Percentiles rank a stretch among this genome's conserved stretches.
Conservation (phyloP, 2,113 vertebrate species). For the Forbesichthys papilliferus region DNA sequence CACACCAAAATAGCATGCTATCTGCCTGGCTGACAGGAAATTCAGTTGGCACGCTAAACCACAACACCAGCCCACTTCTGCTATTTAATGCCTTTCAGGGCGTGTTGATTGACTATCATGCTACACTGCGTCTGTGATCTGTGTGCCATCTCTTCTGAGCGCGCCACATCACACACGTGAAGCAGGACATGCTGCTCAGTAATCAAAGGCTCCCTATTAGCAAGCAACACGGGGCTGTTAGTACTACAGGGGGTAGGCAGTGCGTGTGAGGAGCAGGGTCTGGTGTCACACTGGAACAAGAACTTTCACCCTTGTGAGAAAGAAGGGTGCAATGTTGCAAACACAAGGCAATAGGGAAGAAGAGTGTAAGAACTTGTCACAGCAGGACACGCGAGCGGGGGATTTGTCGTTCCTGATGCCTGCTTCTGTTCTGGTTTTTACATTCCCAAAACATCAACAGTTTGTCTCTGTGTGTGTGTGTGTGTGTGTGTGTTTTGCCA, state of each 20-base stretch:
- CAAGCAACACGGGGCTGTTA: background rate
- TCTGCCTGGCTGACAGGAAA: background rate
- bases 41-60: background rate
- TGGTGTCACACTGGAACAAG: constrained; percentile 15
- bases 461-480: constrained; percentile 22
- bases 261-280: background rate
- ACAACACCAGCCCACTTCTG: background rate
- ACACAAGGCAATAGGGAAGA: background rate
- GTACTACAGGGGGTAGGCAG: too few relatives aligned
- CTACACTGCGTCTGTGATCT: constrained; percentile 3
- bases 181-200: constrained; percentile 25
- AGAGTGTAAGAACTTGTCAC: background rate
- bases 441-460: constrained; percentile 36
- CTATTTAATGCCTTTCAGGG: background rate
- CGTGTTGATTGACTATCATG: background rate
- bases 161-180: background rate
- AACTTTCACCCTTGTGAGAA: constrained; percentile 1
- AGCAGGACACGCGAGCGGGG: background rate
- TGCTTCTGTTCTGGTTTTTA: constrained; percentile 22
- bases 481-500: background rate
- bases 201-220: constrained; percentile 24
- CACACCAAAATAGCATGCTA: background rate
- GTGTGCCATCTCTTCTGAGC: constrained; percentile 19
- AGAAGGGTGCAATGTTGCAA: background rate
- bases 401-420: background rate